phyloP scores from a whole-genome alignment of 2,113 vertebrate genomes.

The Dinomys branickii region DNA sequence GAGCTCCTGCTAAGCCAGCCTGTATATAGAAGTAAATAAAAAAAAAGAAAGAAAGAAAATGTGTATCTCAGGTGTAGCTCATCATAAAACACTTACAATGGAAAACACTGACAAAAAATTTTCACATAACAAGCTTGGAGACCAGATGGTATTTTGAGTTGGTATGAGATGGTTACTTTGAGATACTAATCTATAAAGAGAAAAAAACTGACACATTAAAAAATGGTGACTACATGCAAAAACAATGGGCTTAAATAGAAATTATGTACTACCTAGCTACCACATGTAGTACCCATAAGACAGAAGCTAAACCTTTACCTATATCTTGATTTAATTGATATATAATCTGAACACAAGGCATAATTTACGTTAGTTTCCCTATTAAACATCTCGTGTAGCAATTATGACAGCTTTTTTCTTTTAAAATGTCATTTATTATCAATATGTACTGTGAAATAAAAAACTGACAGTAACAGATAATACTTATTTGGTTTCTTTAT shows the following conservation, averaged over 20 bases:
- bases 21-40: constrained; percentile 89
- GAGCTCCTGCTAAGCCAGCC: constrained; percentile 99
- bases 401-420: constrained; percentile 46
- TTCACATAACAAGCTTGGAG: constrained; percentile 83
- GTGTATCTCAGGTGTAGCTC: constrained; percentile 82
- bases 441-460: constrained; percentile 57
- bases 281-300: constrained; percentile 45
- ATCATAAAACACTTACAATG: constrained; percentile 72
- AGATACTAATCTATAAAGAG: constrained; percentile 86
- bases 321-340: constrained; percentile 52
- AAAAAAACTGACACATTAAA: constrained; percentile 85
- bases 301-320: constrained; percentile 37
- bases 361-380: constrained; percentile 49
- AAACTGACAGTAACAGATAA: constrained; percentile 48
- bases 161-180: constrained; percentile 88
- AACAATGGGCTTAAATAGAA: constrained; percentile 79
- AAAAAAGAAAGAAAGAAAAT: constrained; percentile 82
- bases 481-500: constrained; percentile 41
- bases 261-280: constrained; percentile 67
- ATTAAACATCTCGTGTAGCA: constrained; percentile 57
- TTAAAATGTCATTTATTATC: constrained; percentile 57
- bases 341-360: constrained; percentile 54
- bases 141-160: constrained; percentile 83
- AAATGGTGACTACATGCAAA: constrained; percentile 83
- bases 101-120: constrained; percentile 79